phyloP scores from a whole-genome alignment of 2,888 invertebrate species.

The Zele albiditarsus region DNA sequence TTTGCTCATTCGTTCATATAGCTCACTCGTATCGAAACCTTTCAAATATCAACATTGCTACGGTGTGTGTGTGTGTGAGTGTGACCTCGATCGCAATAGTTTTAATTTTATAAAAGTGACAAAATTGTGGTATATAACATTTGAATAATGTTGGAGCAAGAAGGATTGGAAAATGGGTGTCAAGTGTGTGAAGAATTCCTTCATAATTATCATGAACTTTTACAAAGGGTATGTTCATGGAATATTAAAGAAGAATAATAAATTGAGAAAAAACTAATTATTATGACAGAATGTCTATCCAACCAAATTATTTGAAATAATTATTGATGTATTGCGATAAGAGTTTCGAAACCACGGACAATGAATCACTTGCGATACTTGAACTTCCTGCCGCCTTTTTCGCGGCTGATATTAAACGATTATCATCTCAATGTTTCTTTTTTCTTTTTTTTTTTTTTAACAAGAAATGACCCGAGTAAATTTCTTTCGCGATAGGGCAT shows the following conservation, averaged over 20 bases:
- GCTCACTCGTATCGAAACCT: background rate
- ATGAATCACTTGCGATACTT: conserved; percentile 46
- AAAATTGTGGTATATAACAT: background rate
- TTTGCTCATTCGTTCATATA: background rate
- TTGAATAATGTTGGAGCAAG: conserved; percentile 79
- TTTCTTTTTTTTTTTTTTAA: conserved; percentile 17
- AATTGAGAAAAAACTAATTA: background rate
- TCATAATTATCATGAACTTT: conserved; percentile 80
- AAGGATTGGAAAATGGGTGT: conserved; percentile 78
- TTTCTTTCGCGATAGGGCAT: background rate
- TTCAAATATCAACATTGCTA: background rate
- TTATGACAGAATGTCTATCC: background rate
- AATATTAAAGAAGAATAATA: conserved; percentile 61
- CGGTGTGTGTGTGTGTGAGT: too few species aligned
- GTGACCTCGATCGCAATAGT: background rate
- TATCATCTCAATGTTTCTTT: background rate
- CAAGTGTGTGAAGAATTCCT: conserved; percentile 85
- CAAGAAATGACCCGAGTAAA: background rate
- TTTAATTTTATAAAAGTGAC: background rate
- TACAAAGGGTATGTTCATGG: conserved; percentile 78
- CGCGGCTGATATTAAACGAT: conserved; percentile 12
- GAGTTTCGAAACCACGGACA: conserved; percentile 16
- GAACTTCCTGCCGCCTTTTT: conserved; percentile 32
- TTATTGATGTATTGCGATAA: background rate
- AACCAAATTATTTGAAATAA: background rate